These are phyloP conservation scores for Andrena fulva DNA, from an alignment of 2,888 invertebrate species.

Conservation along the genomic window DNA sequence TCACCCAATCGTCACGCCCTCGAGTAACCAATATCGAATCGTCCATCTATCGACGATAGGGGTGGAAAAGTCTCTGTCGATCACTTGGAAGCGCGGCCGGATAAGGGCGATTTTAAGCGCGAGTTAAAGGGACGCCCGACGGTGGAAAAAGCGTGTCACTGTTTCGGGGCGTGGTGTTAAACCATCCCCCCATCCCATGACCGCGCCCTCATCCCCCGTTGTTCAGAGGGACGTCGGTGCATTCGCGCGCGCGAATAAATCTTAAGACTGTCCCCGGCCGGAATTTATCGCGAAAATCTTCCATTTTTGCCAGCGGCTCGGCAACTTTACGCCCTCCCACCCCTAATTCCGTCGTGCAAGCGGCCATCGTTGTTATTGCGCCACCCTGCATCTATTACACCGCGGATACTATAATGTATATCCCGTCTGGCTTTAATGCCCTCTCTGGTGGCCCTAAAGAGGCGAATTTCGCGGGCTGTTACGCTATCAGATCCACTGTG, in stretches of 20 bases:
- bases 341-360: constrained; percentile 23
- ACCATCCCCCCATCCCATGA: background rate
- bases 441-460: constrained; percentile 15
- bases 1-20: constrained; percentile 57
- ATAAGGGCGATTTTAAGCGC: constrained; percentile 58
- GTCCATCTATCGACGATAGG: constrained; percentile 43
- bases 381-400: constrained; percentile 29
- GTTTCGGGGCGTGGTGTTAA: constrained; percentile 9
- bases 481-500: background rate
- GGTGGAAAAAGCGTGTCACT: constrained; percentile 15
- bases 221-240: constrained; percentile 15
- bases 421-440: constrained; percentile 49
- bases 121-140: constrained; percentile 26
- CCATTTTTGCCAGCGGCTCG: constrained; percentile 2
- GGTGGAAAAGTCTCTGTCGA: constrained; percentile 42
- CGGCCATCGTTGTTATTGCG: constrained; percentile 30
- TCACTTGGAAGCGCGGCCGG: constrained; percentile 59
- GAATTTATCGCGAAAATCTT: constrained; percentile 23
- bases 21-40: constrained; percentile 65
- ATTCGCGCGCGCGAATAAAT: constrained; percentile 24
- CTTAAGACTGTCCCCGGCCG: constrained; percentile 2
- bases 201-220: background rate
- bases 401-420: constrained; percentile 27
- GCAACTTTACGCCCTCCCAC: constrained; percentile 11
- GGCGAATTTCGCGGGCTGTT: constrained; percentile 26